phyloP scores from a whole-genome alignment of 2,888 invertebrate genomes.

The Tenthredo distinguenda region DNA sequence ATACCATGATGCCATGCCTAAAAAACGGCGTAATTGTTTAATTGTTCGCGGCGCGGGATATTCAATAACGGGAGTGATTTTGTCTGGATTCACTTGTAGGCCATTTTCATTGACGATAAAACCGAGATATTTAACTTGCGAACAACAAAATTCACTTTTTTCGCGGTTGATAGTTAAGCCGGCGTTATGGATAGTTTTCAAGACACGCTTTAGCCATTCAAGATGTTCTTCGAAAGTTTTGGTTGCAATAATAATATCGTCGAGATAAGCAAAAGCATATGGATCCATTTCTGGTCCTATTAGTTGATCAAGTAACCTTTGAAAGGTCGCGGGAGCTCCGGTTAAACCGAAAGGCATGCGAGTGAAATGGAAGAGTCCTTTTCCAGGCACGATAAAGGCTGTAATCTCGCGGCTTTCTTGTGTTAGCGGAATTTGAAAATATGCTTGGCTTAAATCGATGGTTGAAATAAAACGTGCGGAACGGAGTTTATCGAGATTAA shows the following conservation, averaged over 20 bases:
- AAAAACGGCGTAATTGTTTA: conserved; percentile 59
- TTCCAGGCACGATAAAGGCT: conserved; percentile 60
- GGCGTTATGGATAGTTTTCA: conserved; percentile 56
- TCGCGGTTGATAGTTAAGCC: conserved; percentile 57
- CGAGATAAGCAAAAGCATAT: conserved; percentile 62
- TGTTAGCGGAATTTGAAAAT: conserved; percentile 57
- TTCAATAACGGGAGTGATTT: not conserved
- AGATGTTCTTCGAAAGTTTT: conserved; percentile 61
- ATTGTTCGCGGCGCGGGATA: conserved; percentile 51
- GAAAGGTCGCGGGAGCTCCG: conserved; percentile 31
- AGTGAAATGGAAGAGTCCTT: conserved; percentile 60
- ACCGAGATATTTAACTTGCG: conserved; percentile 57
- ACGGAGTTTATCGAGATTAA: conserved; percentile 58
- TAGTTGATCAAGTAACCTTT: not conserved
- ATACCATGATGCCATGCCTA: conserved; percentile 61
- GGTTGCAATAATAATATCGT: conserved; percentile 61
- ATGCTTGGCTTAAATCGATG: conserved; percentile 56
- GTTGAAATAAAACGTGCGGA: conserved; percentile 61
- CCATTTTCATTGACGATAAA: conserved; percentile 10
- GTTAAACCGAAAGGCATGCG: conserved; percentile 29
- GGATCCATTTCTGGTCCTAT: conserved; percentile 60
- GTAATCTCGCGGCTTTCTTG: conserved; percentile 56
- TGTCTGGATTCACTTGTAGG: conserved; percentile 9
- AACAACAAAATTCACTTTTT: conserved; percentile 62
- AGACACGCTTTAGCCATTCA: conserved; percentile 57